These are phyloP conservation scores for Hirtodrosophila cameraria DNA, from an alignment of 2,888 invertebrate genomes.

Conservation along the genomic window DNA sequence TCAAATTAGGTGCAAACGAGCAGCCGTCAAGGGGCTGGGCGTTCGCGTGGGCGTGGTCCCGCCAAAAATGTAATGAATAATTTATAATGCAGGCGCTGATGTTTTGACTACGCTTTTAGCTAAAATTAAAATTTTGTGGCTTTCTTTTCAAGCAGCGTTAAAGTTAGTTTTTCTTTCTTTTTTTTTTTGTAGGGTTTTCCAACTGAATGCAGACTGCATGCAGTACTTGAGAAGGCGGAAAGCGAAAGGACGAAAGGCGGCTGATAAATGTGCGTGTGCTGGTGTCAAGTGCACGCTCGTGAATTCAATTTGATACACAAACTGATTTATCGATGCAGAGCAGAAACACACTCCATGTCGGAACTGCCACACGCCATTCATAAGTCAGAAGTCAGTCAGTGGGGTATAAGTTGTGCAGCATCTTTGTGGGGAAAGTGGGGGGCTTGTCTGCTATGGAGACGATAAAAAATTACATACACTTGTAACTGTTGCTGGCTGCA, in stretches of 20 bases:
- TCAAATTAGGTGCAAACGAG: conserved; percentile 83
- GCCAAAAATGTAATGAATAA: conserved; percentile 79
- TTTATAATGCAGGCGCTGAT: conserved; percentile 73
- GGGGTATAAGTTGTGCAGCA: conserved; percentile 31
- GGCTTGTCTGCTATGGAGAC: conserved; percentile 57
- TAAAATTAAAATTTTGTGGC: conserved; percentile 82
- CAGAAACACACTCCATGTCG: conserved; percentile 17
- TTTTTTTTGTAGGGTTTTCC: conserved; percentile 10
- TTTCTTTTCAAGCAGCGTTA: conserved; percentile 47
- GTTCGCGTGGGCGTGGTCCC: conserved; percentile 48
- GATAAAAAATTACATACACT: conserved; percentile 80
- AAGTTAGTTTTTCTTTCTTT: conserved; percentile 34
- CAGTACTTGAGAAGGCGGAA: background rate
- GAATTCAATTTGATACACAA: conserved; percentile 82
- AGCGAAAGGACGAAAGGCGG: conserved; percentile 8
- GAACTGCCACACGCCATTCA: conserved; percentile 72
- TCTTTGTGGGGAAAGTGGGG: background rate
- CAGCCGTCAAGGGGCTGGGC: conserved; percentile 50
- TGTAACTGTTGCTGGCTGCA: conserved; percentile 69
- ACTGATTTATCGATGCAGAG: conserved; percentile 78
- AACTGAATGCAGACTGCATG: conserved; percentile 3
- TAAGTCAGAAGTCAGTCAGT: conserved; percentile 72
- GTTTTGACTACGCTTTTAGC: conserved; percentile 74
- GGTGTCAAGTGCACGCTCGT: conserved; percentile 76
- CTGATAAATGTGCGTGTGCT: conserved; percentile 77